Percentiles rank a stretch among this genome's conserved stretches.
phyloP scores from a whole-genome alignment of 2,113 vertebrate genomes.

The Hepsetus odoe region DNA sequence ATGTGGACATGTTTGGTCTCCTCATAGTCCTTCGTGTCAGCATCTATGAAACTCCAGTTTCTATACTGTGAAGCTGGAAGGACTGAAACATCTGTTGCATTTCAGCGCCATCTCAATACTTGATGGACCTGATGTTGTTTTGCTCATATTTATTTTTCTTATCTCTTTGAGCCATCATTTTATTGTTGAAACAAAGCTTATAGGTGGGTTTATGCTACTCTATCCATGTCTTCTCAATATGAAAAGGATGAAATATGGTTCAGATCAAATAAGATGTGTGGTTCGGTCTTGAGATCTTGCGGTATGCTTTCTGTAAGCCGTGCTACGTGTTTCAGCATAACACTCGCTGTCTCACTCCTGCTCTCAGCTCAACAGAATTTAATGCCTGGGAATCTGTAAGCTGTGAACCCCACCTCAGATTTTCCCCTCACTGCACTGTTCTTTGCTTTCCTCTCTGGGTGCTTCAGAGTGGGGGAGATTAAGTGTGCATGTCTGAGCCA shows the following conservation, averaged over 20 bases:
- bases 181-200: not conserved
- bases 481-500: conserved; percentile 42
- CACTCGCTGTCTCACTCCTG: not conserved
- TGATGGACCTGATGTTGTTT: too few species aligned
- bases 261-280: conserved; percentile 1
- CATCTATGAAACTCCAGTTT: too few species aligned
- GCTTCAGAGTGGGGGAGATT: conserved; percentile 43
- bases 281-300: not conserved
- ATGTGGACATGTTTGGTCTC: too few species aligned
- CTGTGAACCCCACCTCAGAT: not conserved
- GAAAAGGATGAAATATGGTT: not conserved
- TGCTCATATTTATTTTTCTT: too few species aligned
- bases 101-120: too few species aligned
- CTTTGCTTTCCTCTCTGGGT: not conserved
- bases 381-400: conserved; percentile 35
- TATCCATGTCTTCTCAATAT: not conserved
- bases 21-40: too few species aligned
- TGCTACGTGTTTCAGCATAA: not conserved
- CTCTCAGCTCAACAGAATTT: conserved; percentile 36
- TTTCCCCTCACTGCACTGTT: conserved; percentile 24
- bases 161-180: not conserved
- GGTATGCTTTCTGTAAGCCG: not conserved
- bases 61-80: too few species aligned
- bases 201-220: not conserved
- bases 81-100: too few species aligned